Evolutionary conservation across 2,113 vertebrate genomes (phyloP).

Genomic region (Pogonocichla stellata): DNA sequence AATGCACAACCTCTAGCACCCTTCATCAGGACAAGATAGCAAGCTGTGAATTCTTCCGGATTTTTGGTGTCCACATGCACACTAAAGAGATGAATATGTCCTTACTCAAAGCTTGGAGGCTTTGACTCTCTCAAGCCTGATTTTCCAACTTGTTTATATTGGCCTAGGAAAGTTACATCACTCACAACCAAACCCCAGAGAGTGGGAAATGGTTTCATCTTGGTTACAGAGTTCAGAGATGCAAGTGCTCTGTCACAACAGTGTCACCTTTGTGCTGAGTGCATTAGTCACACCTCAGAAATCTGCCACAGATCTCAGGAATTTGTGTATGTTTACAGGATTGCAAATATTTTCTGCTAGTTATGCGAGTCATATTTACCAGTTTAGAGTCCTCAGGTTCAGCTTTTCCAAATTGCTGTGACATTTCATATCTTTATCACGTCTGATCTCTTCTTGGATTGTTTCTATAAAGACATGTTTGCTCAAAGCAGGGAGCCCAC

Average conservation of each 20-base stretch:
- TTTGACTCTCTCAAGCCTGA: not conserved
- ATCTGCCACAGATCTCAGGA: not conserved
- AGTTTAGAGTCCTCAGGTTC: not conserved
- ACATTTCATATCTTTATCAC: not conserved
- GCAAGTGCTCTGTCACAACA: not conserved
- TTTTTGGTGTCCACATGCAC: accelerated
- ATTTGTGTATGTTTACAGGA: not conserved
- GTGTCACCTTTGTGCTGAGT: not conserved
- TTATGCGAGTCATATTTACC: not conserved
- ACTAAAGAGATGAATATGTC: not conserved
- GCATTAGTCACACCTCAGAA: not conserved
- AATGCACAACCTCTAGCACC: not conserved
- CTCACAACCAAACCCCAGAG: not conserved
- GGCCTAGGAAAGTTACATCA: not conserved
- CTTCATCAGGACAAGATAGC: accelerated
- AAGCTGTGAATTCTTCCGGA: not conserved
- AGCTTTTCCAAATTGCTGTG: not conserved
- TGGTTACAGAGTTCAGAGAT: not conserved
- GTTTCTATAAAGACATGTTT: not conserved
- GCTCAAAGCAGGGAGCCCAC: not conserved
- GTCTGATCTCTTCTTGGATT: not conserved
- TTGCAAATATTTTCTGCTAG: not conserved
- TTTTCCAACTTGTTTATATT: not conserved
- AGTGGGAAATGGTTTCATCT: not conserved
- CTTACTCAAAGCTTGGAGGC: not conserved